Percentiles rank a stretch among this genome's conserved stretches.
Evolutionary conservation across 2,113 vertebrate genomes (phyloP).

Genomic region (Pachyramphus minor): DNA sequence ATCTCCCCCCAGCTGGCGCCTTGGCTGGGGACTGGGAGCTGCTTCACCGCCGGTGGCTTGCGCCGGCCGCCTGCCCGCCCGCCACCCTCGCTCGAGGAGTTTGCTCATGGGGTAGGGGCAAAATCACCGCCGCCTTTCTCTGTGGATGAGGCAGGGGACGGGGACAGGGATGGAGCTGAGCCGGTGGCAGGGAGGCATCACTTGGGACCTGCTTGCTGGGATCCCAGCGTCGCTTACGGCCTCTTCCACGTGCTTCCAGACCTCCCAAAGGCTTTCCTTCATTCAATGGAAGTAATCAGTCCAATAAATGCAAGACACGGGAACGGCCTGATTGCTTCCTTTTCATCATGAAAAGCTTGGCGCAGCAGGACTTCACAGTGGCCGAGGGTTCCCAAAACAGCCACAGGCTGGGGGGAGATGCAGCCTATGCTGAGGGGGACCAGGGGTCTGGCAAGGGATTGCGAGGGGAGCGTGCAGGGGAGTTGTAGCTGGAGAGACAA

Average conservation of each 20-base stretch:
- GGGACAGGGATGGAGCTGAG: neutral
- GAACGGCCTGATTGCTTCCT: neutral
- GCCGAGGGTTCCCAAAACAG: fast-evolving
- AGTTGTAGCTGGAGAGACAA: neutral
- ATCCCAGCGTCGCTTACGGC: neutral
- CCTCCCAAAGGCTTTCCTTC: neutral
- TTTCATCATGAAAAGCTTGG: neutral
- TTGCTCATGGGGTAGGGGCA: neutral
- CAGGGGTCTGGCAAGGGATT: fast-evolving
- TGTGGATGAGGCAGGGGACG: neutral
- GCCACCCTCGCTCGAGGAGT: neutral
- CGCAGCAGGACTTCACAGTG: neutral
- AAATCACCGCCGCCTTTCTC: neutral
- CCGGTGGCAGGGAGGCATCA: neutral
- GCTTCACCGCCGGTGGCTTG: neutral
- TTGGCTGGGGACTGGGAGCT: neutral
- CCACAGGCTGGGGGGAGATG: fast-evolving
- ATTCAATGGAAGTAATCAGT: neutral
- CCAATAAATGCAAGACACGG: neutral
- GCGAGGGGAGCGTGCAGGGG: fast-evolving
- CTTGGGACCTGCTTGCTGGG: neutral
- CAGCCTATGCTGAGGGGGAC: neutral
- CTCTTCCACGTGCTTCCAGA: neutral
- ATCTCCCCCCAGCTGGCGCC: neutral
- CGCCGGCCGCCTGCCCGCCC: fast-evolving